Evolutionary conservation across 2,888 invertebrate genomes (phyloP).

Genomic region (Lagria hirta): DNA sequence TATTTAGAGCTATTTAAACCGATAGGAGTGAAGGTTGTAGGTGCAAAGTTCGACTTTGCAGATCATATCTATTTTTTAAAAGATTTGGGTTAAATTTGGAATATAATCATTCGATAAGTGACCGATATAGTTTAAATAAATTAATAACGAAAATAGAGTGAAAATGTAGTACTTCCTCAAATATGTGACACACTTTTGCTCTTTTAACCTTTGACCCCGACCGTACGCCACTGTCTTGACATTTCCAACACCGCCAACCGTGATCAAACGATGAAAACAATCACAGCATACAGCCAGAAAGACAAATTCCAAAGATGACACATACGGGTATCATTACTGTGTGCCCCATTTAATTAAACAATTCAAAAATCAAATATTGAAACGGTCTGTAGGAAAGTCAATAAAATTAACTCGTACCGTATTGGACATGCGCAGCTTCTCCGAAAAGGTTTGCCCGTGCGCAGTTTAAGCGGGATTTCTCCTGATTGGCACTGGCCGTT

Average conservation of each 20-base stretch:
- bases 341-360: conserved; percentile 8
- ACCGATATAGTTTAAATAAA: too few relatives aligned
- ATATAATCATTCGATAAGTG: too few relatives aligned
- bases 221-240: background rate
- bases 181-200: conserved; percentile 9
- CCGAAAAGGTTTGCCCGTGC: conserved; percentile 34
- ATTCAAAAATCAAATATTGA: conserved; percentile 19
- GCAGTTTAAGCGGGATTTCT: conserved; percentile 46
- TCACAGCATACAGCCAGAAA: conserved; percentile 1
- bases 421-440: conserved; percentile 16
- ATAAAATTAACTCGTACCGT: conserved; percentile 19
- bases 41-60: too few relatives aligned
- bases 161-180: conserved; percentile 4
- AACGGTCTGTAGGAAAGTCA: conserved; percentile 20
- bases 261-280: background rate
- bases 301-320: background rate
- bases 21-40: too few relatives aligned
- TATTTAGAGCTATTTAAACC: too few relatives aligned
- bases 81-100: too few relatives aligned
- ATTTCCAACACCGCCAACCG: background rate
- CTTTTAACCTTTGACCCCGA: conserved; percentile 2
- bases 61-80: too few relatives aligned
- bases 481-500: conserved; percentile 50
- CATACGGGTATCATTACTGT: conserved; percentile 1
- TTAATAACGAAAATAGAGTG: too few relatives aligned